Base-by-base conservation (phyloP, 1,140 invertebrate species). In the Phortica variegata region DNA sequence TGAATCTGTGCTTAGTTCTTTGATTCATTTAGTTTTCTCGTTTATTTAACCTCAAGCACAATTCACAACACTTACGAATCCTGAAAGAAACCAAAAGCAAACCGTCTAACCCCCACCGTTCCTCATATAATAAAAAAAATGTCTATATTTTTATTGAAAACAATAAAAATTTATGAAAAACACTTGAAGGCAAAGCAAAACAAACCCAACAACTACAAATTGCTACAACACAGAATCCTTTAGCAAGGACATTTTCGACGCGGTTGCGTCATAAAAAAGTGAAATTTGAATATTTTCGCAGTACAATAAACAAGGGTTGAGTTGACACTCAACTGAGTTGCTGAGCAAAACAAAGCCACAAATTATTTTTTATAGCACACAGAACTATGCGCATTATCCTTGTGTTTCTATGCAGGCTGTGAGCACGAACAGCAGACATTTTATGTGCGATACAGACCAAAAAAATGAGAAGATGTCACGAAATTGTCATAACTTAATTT, bases 311-410 rank as follows among this genome's bases (percentile, higher is more conserved):
- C 26, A 39, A 45, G 56, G 55, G 49, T 47, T 31, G 19, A 13
- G 52, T 17, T 23, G 17, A 16, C 15, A 10, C 37, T 17, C 9
- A 7, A 17, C 15, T 8, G 8, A 17, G 15, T 13, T 18, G 32
- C 12, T 16, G 43, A 7, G 20, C 23, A 21, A 23, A 47, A 52
- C 41, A 53, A 44, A 49, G 60, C 66, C 66, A 66, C 66, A 71
- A 71, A 71, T 71, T 71, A 71, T 71, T 71, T 29, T 66, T 71
- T 60, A 71, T 71, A 71, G 66, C 66, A 58, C 56, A 49, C 56
- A 40, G 52, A 62, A 57, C 52, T 65, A 70, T 65, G 66, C 58
- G 54, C 54, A 48, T 56, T 54, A 61, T 48, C 38, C 39, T 41
- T 41, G 33, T n/a, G 12, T n/a, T n/a, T 34, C 4, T 34, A n/a